Evolutionary conservation across 2,797 vertebrate genomes (phyloP), one percentile per base, ranked within the genome.

Genomic region (Glyptemys insculpta): DNA sequence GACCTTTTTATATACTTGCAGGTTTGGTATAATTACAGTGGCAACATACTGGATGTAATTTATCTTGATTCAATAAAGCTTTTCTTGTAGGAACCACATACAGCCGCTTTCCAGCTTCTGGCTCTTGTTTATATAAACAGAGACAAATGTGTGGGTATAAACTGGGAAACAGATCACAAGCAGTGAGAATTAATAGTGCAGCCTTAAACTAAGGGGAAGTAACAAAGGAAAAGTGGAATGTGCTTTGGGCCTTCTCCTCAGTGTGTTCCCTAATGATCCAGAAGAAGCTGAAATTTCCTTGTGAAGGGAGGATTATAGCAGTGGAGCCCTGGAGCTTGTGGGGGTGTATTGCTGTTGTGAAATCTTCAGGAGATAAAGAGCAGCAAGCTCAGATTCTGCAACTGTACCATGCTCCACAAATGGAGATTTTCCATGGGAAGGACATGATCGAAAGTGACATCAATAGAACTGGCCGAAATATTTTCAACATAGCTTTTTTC

Each of bases 1-100:
- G 2, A 0, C 4, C 79, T 81, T 62, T 47, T 5, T 23, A 37
- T 3, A 0, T 10, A 25, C 87, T 9, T 4, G 0, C 44, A 7
- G 52, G 85, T 53, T 52, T 91, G 7, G 3, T 31, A 5, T 50
- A 62, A 18, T 78, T 83, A 49, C 8, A 89, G 68, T 14, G 86
- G 18, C 62, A 85, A 41, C 68, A 23, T 50, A 31, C 1, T 78
- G 15, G 37, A 16, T 83, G 65, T 76, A 23, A 2, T 5, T 3
- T 5, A 9, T 11, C 31, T 19, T 57, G 41, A 44, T 2, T 7
- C 5, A 31, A 1, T 47, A 52, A 50, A 56, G 4, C 19, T 72
- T 92, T 72, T 65, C 7, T 50, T 34, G 10, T n/a, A 59, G 56
- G 78, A 87, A 3, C 5, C 87, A 7, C 37, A 57, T 7, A 25